Conservation (phyloP, 2,797 vertebrate species). For the Danionella dracula region DNA sequence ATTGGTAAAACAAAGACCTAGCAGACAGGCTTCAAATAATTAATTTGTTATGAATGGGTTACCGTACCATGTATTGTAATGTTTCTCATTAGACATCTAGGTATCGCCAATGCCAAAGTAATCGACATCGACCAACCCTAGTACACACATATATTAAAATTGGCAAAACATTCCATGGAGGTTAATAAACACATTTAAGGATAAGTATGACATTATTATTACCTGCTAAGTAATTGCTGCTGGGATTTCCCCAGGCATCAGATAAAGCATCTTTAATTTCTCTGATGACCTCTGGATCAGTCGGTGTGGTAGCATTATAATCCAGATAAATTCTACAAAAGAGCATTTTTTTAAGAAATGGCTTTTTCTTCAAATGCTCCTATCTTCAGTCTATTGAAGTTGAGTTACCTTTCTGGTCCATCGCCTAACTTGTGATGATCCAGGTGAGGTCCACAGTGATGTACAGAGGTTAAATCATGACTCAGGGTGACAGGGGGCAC, state of each 20-base stretch:
- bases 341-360: not conserved
- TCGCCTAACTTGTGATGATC: not conserved
- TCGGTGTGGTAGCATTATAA: conserved; percentile 88
- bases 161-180: too few relatives aligned
- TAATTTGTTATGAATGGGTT: too few relatives aligned
- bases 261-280: conserved; percentile 72
- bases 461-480: not conserved
- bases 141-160: too few relatives aligned
- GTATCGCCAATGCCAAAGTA: too few relatives aligned
- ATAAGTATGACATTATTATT: too few relatives aligned
- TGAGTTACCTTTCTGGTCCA: conserved; percentile 22
- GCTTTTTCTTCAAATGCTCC: not conserved
- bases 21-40: too few relatives aligned
- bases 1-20: too few relatives aligned
- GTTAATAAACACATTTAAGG: too few relatives aligned
- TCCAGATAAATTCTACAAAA: conserved; percentile 81
- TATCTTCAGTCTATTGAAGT: not conserved
- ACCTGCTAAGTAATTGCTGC: conserved; percentile 85
- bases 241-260: conserved; percentile 94
- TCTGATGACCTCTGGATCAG: conserved; percentile 76
- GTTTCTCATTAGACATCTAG: too few relatives aligned
- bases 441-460: not conserved
- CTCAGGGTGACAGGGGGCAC: not conserved
- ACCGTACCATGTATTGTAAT: too few relatives aligned
- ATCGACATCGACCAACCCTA: too few relatives aligned